Base-by-base conservation (phyloP, 2,888 invertebrate genomes). In the Cylloceria caligata region DNA sequence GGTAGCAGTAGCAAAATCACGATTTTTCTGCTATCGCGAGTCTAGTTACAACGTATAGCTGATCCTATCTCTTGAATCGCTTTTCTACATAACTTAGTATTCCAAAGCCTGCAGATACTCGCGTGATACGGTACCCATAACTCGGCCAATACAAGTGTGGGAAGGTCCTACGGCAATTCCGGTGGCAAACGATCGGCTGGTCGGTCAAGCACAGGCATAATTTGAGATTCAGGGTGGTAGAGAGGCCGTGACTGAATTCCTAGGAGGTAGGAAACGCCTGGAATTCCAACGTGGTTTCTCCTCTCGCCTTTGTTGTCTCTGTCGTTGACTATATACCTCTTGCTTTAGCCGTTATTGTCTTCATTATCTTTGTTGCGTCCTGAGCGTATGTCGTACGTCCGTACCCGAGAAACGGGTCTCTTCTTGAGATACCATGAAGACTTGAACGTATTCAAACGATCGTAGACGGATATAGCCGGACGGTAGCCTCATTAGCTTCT, bases 151-250 rank as follows among this genome's bases (percentile, higher is more conserved):
- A n/a, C n/a, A 81, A 81, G 80, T 81, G 80, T 80, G 80, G 75
- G 80, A 81, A 72, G 60, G 49, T 65, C 74, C 75, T 64, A 49
- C 39, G 78, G 82, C 75, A 79, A 82, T 75, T 80, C 80, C 80
- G 67, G 69, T 52, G 79, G 68, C 75, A 1, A 67, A 36, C 73
- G 69, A 64, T 79, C 78, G 73, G 72, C 65, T 21, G 82, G 39
- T 42, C 73, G 74, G 80, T 74, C 57, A 67, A 72, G 75, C 76
- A 76, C 68, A 55, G 80, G 71, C 80, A 80, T 83, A 80, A 83
- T 83, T 83, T 76, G 68, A 80, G 83, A 83, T 83, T 83, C 83
- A 83, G 80, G 72, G 57, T 83, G 82, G 57, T 21, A 60, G 67
- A 72, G 76, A 76, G 65, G 60, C 72, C 76, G 80, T 72, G 80